Evolutionary conservation across 2,797 vertebrate genomes (phyloP), one percentile per base, ranked within the genome.

Genomic region (Staurois parvus): DNA sequence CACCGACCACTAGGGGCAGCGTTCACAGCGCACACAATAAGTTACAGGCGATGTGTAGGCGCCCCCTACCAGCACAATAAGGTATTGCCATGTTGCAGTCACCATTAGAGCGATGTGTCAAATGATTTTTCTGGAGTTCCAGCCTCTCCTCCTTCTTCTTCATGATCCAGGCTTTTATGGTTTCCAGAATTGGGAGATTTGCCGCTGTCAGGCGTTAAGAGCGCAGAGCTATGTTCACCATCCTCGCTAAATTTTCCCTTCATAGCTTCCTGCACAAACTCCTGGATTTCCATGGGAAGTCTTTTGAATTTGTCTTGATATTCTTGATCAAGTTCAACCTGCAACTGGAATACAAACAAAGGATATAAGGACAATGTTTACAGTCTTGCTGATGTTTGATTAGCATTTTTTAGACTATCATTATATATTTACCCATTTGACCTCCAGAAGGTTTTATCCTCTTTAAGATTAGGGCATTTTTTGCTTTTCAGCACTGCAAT

Each of bases 251-350:
- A 93, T 91, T 96, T 97, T 89, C 95, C 93, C 93, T 97, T 98
- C 96, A 96, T 94, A 86, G 96, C 96, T 92, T 99, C 98, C 93
- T 99, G 98, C 76, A 99, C 97, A 5, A 99, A 99, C 91, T 99
- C 98, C 92, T 98, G 95, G 92, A 99, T 98, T 94, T 99, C 98
- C 93, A 97, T 94, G 24, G 98, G 98, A 77, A 99, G 95, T 93
- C 98, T 95, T 88, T 96, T 96, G 89, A 99, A 99, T 91, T 99
- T 99, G 95, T 99, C 98, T 94, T 99, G 98, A 90, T 99, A 99
- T 89, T 99, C 97, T 92, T 99, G 98, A 91, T 99, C 98, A 90
- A 99, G 94, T 86, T 99, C 97, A 84, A 91, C 95, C 96, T 99
- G 97, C 68, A 99, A 94, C 98, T 99, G 91, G 72, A 92, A 93